Evolutionary conservation across 2,888 invertebrate genomes (phyloP), one percentile per base, ranked within the genome.

Genomic region (Odontothrips loti): DNA sequence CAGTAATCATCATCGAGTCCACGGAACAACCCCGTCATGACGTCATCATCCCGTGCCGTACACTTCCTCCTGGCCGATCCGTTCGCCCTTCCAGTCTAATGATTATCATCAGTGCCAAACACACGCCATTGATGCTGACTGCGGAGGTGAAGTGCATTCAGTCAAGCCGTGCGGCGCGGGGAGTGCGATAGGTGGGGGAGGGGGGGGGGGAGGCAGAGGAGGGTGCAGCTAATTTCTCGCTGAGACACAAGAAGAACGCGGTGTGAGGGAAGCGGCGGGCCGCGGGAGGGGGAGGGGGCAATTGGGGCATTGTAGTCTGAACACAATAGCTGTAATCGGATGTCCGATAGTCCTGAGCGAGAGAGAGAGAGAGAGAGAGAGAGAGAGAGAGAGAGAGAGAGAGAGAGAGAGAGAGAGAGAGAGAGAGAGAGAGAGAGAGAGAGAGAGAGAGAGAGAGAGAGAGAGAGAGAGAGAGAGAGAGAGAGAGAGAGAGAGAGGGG

Each of bases 261-360:
- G 51, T 51, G 51, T n/a, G 58, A 17, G n/a, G 20, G 58, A 51
- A 51, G 58, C 58, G 58, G 58, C 20, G 58, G 20, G 15, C 15
- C 15, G 58, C 17, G 23, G 68, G 23, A 23, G 27, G 68, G 68
- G 11, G 27, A 27, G 68, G 68, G 68, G 68, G 68, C 68, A 68
- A 68, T 68, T 68, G 68, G 68, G 68, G 68, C 68, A 75, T 75
- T 75, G 68, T 75, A 75, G 68, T 75, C 68, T 75, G 68, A 75
- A 75, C 68, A 75, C 68, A 75, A 75, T 75, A 27, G 68, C 68
- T 75, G 68, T 75, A 75, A 75, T 75, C 68, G 68, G 68, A 75
- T 75, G 68, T 75, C 68, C 68, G 68, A 75, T 75, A 75, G 68
- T 27, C 58, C 58, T 58, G 68, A 27, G 27, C 20, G 68, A 68